Percentiles rank a stretch among this genome's conserved stretches.
Evolutionary conservation across 1,140 invertebrate genomes (phyloP).

Genomic region (Zaprionus lachaisei): DNA sequence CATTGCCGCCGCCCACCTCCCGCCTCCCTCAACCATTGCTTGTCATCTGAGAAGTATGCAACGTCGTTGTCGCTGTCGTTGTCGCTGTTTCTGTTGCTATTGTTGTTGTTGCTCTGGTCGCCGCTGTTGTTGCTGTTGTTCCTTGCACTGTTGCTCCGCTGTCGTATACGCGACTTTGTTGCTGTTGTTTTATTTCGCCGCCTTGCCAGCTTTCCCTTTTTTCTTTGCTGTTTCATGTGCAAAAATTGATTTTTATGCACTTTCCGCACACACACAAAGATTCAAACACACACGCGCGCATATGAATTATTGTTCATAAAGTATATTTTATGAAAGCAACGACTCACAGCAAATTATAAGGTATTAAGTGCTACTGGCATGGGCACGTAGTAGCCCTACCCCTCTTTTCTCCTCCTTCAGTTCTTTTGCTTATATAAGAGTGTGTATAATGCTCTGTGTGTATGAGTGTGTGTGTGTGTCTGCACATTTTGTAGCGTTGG

Average conservation of each 20-base stretch:
- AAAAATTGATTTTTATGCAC: conserved; percentile 83
- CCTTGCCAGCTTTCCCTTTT: conserved; percentile 54
- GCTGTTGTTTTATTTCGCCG: conserved; percentile 77
- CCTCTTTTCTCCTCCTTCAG: neutral
- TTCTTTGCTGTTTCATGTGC: conserved; percentile 70
- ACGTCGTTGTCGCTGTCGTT: conserved; percentile 64
- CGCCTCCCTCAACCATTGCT: conserved; percentile 24
- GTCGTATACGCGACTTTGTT: conserved; percentile 66
- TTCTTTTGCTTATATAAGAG: neutral
- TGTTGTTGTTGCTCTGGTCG: conserved; percentile 68
- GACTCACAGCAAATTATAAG: conserved; percentile 82
- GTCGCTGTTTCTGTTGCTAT: conserved; percentile 62
- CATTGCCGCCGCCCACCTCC: neutral
- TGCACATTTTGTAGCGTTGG: conserved; percentile 9
- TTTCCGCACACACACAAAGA: conserved; percentile 61
- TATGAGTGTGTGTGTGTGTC: conserved; percentile 4
- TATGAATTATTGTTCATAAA: conserved; percentile 83
- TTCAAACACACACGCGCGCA: conserved; percentile 56
- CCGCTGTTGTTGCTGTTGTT: conserved; percentile 43
- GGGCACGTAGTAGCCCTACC: conserved; percentile 53
- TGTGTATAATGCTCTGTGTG: neutral
- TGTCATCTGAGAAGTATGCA: conserved; percentile 80
- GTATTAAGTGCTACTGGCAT: conserved; percentile 77
- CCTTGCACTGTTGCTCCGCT: conserved; percentile 6
- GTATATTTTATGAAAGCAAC: conserved; percentile 82